phyloP scores from a whole-genome alignment of 35 echinoderm and acorn worm genomes.

The Amphiura filiformis region DNA sequence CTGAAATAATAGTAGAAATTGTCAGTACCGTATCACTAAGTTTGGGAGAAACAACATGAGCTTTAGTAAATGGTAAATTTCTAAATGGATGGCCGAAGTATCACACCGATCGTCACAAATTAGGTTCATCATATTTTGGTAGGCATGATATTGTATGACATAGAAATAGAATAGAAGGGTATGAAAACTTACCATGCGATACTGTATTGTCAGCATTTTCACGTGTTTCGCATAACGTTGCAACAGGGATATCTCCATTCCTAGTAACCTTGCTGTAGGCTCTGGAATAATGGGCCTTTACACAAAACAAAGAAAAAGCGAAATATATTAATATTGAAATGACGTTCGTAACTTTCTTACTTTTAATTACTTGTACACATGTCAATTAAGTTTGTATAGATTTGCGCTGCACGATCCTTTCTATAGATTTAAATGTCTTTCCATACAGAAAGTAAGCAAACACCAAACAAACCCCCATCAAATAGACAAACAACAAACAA shows the following conservation, averaged over 20 bases:
- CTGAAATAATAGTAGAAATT: conserved; percentile 24
- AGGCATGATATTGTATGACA: too few species aligned
- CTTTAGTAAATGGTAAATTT: background rate
- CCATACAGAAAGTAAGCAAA: background rate
- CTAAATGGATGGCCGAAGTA: background rate
- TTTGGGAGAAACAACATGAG: background rate
- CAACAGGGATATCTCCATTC: conserved; percentile 68
- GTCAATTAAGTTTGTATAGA: too few species aligned
- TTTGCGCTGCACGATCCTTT: background rate
- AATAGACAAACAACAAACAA: background rate
- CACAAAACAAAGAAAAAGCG: background rate
- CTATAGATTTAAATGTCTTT: background rate
- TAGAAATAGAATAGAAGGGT: too few species aligned
- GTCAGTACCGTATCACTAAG: too few species aligned
- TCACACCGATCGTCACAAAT: background rate
- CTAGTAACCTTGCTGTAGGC: conserved; percentile 52
- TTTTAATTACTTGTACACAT: too few species aligned
- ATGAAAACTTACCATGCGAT: conserved; percentile 80
- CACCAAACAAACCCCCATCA: background rate
- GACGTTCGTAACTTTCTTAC: too few species aligned
- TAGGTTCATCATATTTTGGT: too few species aligned
- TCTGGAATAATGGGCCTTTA: conserved; percentile 76
- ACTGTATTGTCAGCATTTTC: conserved; percentile 66
- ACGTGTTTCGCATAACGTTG: conserved; percentile 15
- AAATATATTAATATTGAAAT: background rate